phyloP scores from a whole-genome alignment of 2,888 invertebrate species.

The Oscheius sp. region DNA sequence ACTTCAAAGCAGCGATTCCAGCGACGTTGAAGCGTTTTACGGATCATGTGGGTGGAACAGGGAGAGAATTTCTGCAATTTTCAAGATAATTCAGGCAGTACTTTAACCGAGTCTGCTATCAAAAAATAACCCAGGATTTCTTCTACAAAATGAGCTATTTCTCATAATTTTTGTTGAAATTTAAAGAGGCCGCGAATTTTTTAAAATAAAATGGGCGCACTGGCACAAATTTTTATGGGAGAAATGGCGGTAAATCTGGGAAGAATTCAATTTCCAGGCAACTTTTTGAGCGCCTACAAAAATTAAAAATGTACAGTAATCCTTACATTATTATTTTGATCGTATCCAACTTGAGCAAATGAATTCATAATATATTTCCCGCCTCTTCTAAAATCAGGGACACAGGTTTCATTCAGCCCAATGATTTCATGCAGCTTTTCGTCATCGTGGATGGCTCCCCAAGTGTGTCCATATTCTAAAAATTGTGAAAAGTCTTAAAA shows the following conservation, averaged over 20 bases:
- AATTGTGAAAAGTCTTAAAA: neutral
- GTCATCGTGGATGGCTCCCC: slow-evolving; percentile 45
- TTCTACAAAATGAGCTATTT: too few relatives aligned
- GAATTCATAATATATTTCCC: slow-evolving; percentile 48
- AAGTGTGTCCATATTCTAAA: slow-evolving; percentile 51
- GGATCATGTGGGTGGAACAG: slow-evolving; percentile 45
- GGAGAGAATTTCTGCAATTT: slow-evolving; percentile 48
- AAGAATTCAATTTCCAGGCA: too few relatives aligned
- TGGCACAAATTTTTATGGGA: too few relatives aligned
- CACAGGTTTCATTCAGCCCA: slow-evolving; percentile 38
- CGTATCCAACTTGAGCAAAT: slow-evolving; percentile 46
- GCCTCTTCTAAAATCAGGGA: slow-evolving; percentile 38
- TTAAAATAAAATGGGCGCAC: too few relatives aligned
- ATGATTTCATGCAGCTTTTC: neutral
- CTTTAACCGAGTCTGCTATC: too few relatives aligned
- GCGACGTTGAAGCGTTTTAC: slow-evolving; percentile 40
- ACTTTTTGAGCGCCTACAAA: too few relatives aligned
- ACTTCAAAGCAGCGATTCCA: slow-evolving; percentile 44
- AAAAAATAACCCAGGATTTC: too few relatives aligned
- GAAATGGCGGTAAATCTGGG: too few relatives aligned
- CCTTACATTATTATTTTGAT: slow-evolving; percentile 48
- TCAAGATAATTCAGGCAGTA: too few relatives aligned
- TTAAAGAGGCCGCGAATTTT: too few relatives aligned
- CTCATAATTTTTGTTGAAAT: too few relatives aligned
- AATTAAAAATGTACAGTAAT: too few relatives aligned